Evolutionary conservation across 2,113 vertebrate genomes (phyloP).

Genomic region (Barbus barbus): DNA sequence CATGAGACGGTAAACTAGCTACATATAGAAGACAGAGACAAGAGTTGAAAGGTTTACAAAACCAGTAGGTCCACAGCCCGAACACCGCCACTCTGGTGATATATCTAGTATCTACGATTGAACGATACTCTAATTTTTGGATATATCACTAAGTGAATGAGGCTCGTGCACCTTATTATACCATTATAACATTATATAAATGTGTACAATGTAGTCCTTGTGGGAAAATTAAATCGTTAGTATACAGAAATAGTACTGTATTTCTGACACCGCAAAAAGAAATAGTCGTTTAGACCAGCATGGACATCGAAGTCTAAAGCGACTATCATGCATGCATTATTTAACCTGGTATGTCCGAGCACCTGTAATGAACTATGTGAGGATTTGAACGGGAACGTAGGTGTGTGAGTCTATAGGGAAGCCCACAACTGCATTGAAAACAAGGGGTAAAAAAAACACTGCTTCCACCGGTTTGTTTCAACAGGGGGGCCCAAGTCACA

Average conservation of each 20-base stretch:
- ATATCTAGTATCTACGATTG: slow-evolving; percentile 56
- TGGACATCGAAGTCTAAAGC: background rate
- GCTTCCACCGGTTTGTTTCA: slow-evolving; percentile 68
- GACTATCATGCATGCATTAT: slow-evolving; percentile 31
- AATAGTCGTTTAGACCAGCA: background rate
- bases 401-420: background rate
- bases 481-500: slow-evolving; percentile 53
- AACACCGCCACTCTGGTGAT: slow-evolving; percentile 51
- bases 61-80: slow-evolving; percentile 43
- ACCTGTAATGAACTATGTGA: slow-evolving; percentile 4
- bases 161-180: slow-evolving; percentile 34
- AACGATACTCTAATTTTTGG: slow-evolving; percentile 51
- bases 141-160: slow-evolving; percentile 60
- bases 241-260: slow-evolving; percentile 35
- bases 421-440: slow-evolving; percentile 33
- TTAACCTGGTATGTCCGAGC: background rate
- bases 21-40: slow-evolving; percentile 48
- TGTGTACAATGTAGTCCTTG: slow-evolving; percentile 9
- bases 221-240: background rate
- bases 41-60: slow-evolving; percentile 45
- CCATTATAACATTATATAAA: slow-evolving; percentile 27
- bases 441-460: slow-evolving; percentile 51
- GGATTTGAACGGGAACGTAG: background rate
- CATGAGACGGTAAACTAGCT: slow-evolving; percentile 33
- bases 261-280: slow-evolving; percentile 2